Base-by-base conservation (phyloP, 2,797 vertebrate genomes). In the Pogonophryne albipinna region DNA sequence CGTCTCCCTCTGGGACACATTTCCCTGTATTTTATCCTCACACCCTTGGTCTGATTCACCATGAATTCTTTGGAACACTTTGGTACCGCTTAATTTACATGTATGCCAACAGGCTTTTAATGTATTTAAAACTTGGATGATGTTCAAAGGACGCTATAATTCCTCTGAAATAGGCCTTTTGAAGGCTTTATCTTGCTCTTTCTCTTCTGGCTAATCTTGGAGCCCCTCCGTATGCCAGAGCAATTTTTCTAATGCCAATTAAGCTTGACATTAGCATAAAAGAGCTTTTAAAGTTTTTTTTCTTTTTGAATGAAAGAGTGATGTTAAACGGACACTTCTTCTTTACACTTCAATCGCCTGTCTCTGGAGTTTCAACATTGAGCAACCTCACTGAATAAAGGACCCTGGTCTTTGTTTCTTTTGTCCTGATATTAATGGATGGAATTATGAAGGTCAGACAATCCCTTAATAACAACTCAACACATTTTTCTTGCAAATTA, bases 221-320 rank as follows among this genome's bases (percentile, higher is more conserved):
- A 97, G 95, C 94, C 96, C 96, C 96, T 97, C 96, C 96, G 95
- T 96, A 97, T 96, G 97, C 97, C 96, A 98, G 96, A 97, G 96
- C 95, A 96, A 97, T 97, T 99, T 98, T 97, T 96, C 95, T 96
- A 97, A 98, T 96, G 97, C 97, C 97, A 97, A 97, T 97, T 98
- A 97, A 97, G 96, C 94, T 95, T 95, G 95, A 97, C 95, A 96
- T 98, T 98, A 97, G 96, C 96, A 98, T 98, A 97, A 98, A 95
- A 97, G 95, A 94, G 94, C 95, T 96, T 97, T 97, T 96, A 96
- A 97, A 96, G 94, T 96, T 96, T 94, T 96, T 96, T 95, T 95
- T 80, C 31, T 64, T 76, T 85, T 75, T 94, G 94, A 94, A 94
- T 95, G 90, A 91, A 94, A 96, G 95, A 96, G 94, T 94, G 94